Base-by-base conservation (phyloP, 2,888 invertebrate genomes). In the Troides helena region DNA sequence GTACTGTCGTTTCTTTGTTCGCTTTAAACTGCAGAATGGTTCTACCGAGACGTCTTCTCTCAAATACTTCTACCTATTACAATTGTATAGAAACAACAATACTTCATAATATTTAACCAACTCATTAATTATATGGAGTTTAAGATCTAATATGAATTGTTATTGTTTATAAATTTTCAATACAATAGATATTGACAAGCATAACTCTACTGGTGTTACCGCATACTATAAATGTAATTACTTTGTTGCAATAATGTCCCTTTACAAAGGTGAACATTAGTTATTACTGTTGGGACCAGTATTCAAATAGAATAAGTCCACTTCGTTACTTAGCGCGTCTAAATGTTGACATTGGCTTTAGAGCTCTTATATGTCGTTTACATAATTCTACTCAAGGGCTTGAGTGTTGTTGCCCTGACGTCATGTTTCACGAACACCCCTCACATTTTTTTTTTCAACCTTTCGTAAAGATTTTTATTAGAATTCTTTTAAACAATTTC, bases 1-100 rank as follows among this genome's bases (percentile, higher is more conserved):
- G 73, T 74, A 72, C 62, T 67, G 63, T 30, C 64, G 70, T 65
- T 67, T 56, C 65, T 71, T 70, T 70, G 70, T 67, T 65, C 67
- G 67, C 14, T 50, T 62, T 65, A 43, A 64, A 43, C 39, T 46
- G 18, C 14, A 10, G 21, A 57, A 46, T 61, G 18, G 18, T 62
- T 70, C 58, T 39, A 3, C 56, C 57, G 57, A 25, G 30, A 62
- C 62, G 18, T 30, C 43, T 46, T 17, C 57, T 46, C 57, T 36
- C 65, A 23, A 63, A 63, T 18, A 14, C 3, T 43, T 1, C 43
- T 43, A 8, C 17, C 53, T 53, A n/a, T 39, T 50, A n/a, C 18
- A 50, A 17, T 30, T n/a, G 4, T 7, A 12, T 18, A 53, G 18
- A 53, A 53, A 18, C 53, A 3, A 12, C 53, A 6, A 18, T 53